phyloP scores from a whole-genome alignment of 1,140 invertebrate genomes.

The Melitaea cinxia region DNA sequence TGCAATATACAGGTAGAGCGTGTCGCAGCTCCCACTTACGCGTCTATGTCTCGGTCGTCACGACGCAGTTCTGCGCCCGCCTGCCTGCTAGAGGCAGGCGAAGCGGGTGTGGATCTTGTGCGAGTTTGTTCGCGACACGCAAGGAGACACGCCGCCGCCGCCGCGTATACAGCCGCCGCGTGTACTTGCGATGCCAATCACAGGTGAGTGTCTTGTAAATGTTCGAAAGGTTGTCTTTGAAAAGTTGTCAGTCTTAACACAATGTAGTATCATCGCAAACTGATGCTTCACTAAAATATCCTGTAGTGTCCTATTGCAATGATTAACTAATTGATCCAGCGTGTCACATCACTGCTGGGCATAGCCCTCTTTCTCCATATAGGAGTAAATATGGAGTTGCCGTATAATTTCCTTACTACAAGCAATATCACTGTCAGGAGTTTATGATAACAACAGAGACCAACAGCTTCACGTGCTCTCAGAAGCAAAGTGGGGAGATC shows the following conservation, averaged over 20 bases:
- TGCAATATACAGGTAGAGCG: slow-evolving; percentile 66
- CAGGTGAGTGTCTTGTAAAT: slow-evolving; percentile 35
- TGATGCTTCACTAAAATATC: too few relatives aligned
- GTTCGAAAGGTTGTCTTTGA: not conserved
- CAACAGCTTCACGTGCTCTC: too few relatives aligned
- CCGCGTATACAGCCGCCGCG: slow-evolving; percentile 44
- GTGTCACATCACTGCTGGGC: too few relatives aligned
- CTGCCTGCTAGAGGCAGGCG: slow-evolving; percentile 27
- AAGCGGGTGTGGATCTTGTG: slow-evolving; percentile 5
- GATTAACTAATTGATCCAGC: too few relatives aligned
- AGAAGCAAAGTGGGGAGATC: too few relatives aligned
- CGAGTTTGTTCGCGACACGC: slow-evolving; percentile 58
- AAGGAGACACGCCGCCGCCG: slow-evolving; percentile 60
- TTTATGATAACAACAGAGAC: too few relatives aligned
- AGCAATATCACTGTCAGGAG: too few relatives aligned
- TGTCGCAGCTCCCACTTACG: slow-evolving; percentile 73
- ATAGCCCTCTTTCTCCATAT: too few relatives aligned
- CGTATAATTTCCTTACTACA: too few relatives aligned
- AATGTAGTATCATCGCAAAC: not conserved
- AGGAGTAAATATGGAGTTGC: too few relatives aligned
- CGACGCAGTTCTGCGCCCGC: slow-evolving; percentile 58
- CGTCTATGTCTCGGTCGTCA: slow-evolving; percentile 58
- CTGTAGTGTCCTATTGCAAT: too few relatives aligned
- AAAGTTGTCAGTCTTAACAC: not conserved
- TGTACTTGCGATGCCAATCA: slow-evolving; percentile 63